Percentiles rank a stretch among this genome's conserved stretches.
Evolutionary conservation across 2,113 vertebrate species (phyloP).

Genomic region (Genyomyrus donnyi): DNA sequence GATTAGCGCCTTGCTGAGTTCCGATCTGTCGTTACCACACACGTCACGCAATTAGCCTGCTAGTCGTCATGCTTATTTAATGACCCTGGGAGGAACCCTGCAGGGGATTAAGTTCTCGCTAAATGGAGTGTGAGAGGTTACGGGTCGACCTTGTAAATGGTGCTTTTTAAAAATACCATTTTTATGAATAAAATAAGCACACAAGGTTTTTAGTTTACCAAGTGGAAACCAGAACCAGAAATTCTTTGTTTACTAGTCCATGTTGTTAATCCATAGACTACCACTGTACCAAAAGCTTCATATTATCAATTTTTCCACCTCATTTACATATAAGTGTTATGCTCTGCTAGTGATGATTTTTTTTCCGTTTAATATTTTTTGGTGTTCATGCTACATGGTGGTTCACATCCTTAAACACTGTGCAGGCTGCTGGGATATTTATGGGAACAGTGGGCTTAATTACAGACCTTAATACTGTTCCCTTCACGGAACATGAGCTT

Average conservation of each 20-base stretch:
- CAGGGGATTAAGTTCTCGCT: constrained; percentile 3
- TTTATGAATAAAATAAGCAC: neutral
- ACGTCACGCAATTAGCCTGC: neutral
- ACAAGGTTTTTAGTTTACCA: neutral
- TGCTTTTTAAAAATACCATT: neutral
- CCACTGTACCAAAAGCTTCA: neutral
- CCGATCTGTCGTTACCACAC: neutral
- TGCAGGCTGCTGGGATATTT: neutral
- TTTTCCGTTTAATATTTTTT: neutral
- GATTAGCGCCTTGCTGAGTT: neutral
- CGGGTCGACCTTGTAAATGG: constrained; percentile 13
- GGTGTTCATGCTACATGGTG: neutral
- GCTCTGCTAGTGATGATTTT: neutral
- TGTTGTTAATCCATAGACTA: neutral
- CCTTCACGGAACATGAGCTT: neutral
- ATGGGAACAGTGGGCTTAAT: constrained; percentile 1
- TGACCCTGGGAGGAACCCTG: neutral
- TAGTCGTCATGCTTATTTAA: neutral
- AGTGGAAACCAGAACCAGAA: neutral
- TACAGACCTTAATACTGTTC: neutral
- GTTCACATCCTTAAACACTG: neutral
- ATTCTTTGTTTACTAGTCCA: neutral
- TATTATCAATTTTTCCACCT: neutral
- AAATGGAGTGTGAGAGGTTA: constrained; percentile 8
- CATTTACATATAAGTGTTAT: neutral